Evolutionary conservation across 1,140 invertebrate species (phyloP).

Genomic region (Bombus confusus): DNA sequence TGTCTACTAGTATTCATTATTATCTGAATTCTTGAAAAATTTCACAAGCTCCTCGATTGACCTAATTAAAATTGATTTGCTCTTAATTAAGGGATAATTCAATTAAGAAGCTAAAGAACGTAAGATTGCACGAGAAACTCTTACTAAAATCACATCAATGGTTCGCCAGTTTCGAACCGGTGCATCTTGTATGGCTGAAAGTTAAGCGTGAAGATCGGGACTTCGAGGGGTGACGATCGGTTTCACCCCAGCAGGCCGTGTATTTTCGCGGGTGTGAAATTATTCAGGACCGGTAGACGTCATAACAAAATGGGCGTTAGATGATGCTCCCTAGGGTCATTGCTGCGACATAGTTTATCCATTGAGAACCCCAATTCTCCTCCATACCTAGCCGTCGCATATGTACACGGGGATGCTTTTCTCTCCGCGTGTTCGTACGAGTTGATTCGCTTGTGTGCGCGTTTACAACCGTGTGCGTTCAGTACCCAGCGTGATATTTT

Average conservation of each 20-base stretch:
- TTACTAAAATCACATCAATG: neutral
- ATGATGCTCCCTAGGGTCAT: slow-evolving; percentile 80
- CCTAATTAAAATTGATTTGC: too few relatives aligned
- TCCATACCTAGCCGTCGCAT: slow-evolving; percentile 43
- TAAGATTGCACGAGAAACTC: neutral
- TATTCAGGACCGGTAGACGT: slow-evolving; percentile 74
- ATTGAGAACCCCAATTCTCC: slow-evolving; percentile 76
- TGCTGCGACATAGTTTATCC: slow-evolving; percentile 82
- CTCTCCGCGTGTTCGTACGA: slow-evolving; percentile 46
- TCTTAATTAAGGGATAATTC: neutral
- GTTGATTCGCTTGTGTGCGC: slow-evolving; percentile 6
- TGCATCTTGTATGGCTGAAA: too few relatives aligned
- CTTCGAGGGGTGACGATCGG: neutral
- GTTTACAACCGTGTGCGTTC: neutral
- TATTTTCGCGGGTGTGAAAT: slow-evolving; percentile 64
- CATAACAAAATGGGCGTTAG: slow-evolving; percentile 82
- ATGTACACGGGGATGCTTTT: slow-evolving; percentile 65
- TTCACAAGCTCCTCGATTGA: too few relatives aligned
- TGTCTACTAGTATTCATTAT: too few relatives aligned
- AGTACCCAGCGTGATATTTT: slow-evolving; percentile 76
- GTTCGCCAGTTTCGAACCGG: neutral
- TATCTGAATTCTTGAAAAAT: too few relatives aligned
- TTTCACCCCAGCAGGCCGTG: slow-evolving; percentile 1
- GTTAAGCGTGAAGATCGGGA: neutral
- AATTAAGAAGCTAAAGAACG: neutral